Evolutionary conservation across 2,113 vertebrate genomes (phyloP), one percentile per base, ranked within the genome.

Genomic region (Ceyx melanurus): DNA sequence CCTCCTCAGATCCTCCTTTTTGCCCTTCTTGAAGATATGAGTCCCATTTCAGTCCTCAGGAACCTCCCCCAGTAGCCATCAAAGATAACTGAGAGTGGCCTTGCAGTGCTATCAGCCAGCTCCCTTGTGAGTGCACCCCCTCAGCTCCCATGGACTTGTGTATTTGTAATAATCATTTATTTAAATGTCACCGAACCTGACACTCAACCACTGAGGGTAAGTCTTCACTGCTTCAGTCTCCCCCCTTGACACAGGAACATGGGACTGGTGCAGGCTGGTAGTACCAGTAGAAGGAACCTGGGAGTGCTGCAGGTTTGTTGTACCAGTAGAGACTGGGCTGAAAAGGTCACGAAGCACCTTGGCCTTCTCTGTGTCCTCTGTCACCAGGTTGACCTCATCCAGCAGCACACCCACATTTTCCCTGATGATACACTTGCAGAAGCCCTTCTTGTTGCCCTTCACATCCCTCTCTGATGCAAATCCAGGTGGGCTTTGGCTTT

Each of bases 321-420:
- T 40, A n/a, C 11, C 35, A 77, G 53, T 17, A 50, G 53, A 54
- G 37, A 71, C 14, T 0, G 6, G 80, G 33, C 15, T 3, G 0
- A 56, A 31, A 45, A 31, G 35, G 26, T 65, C n/a, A 37, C 25
- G 3, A 16, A 58, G 23, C 11, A 11, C 35, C 26, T 29, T 40
- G 46, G 11, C 28, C 33, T 70, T 19, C 35, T 46, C 14, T 28
- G 10, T 56, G 62, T n/a, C 37, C 40, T 54, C 22, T 77, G 42
- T 43, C 42, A 53, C 15, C 1, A 2, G 80, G 33, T 11, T 43
- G 22, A 43, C 8, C 46, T 37, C 78, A 20, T 3, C 40, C 46
- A 57, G 68, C 46, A 75, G 57, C 67, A 66, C n/a, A 56, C 13
- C 6, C 64, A 15, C 45, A 5, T 46, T 76, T 78, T 43, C 31